Evolutionary conservation across 1,140 invertebrate species (phyloP).

Genomic region (Maniola jurtina): DNA sequence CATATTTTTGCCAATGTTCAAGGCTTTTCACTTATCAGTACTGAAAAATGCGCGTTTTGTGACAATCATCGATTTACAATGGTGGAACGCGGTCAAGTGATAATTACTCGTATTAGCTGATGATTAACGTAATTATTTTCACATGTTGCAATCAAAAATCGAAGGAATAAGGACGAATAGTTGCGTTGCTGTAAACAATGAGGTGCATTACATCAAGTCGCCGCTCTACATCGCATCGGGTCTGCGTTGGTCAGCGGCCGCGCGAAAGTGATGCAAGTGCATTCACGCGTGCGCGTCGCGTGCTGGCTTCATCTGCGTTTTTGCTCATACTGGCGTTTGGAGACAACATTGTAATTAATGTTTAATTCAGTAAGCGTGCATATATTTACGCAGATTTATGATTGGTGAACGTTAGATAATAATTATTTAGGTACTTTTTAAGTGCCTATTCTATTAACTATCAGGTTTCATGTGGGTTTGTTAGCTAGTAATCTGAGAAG

Average conservation of each 20-base stretch:
- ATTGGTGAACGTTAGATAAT: background rate
- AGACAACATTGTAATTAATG: conserved; percentile 10
- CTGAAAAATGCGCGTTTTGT: too few species aligned
- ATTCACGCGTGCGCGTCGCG: conserved; percentile 38
- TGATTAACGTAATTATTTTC: conserved; percentile 3
- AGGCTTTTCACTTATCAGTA: too few species aligned
- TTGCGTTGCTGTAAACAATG: conserved; percentile 24
- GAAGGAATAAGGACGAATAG: conserved; percentile 19
- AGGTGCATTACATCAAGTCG: conserved; percentile 41
- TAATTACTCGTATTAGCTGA: background rate
- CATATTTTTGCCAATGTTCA: too few species aligned
- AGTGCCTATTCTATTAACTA: too few species aligned
- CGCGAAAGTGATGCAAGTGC: conserved; percentile 39
- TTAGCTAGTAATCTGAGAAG: too few species aligned
- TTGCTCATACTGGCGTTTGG: conserved; percentile 8
- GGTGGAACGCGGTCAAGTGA: background rate
- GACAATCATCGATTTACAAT: background rate
- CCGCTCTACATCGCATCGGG: conserved; percentile 44
- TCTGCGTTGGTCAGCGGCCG: conserved; percentile 35
- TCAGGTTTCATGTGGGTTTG: too few species aligned
- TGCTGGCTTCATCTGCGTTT: conserved; percentile 21
- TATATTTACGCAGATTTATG: background rate
- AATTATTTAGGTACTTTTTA: too few species aligned
- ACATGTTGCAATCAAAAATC: background rate
- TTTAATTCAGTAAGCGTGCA: background rate